These are phyloP conservation scores for Protobothrops flavoviridis DNA, from an alignment of 2,113 vertebrate species.

Conservation along the genomic window DNA sequence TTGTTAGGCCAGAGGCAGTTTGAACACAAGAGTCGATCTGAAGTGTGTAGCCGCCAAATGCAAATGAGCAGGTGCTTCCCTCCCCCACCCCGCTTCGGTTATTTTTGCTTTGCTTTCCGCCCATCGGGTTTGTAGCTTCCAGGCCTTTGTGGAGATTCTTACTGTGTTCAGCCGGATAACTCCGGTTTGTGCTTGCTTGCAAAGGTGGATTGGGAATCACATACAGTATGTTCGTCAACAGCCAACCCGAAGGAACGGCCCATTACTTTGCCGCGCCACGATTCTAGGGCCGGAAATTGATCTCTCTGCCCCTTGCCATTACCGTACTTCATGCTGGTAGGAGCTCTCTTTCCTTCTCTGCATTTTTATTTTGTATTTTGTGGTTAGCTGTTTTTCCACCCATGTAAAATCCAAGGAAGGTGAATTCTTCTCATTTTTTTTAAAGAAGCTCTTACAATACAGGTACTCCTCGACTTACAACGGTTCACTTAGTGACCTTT, in stretches of 20 bases:
- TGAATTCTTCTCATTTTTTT: background rate
- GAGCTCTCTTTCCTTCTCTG: background rate
- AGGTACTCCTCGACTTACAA: too few species aligned
- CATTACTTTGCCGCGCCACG: background rate
- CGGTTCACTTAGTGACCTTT: too few species aligned
- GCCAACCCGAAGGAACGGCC: background rate
- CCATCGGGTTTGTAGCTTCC: background rate
- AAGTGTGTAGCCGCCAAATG: background rate
- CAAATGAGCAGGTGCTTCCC: background rate
- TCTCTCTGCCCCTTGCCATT: background rate
- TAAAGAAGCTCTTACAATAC: background rate
- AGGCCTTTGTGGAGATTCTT: background rate
- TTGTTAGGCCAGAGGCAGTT: background rate
- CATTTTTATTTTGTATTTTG: background rate
- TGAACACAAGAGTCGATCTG: background rate
- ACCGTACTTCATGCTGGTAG: too few species aligned
- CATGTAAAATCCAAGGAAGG: background rate
- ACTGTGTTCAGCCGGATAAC: background rate
- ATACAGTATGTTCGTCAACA: background rate
- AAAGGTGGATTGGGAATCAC: background rate
- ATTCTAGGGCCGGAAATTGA: background rate
- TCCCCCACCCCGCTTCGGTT: background rate
- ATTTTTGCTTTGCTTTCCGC: background rate
- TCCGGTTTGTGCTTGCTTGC: background rate
- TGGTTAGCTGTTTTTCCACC: background rate